Base-by-base conservation (phyloP, 2,113 vertebrate genomes). In the Petromus typicus region DNA sequence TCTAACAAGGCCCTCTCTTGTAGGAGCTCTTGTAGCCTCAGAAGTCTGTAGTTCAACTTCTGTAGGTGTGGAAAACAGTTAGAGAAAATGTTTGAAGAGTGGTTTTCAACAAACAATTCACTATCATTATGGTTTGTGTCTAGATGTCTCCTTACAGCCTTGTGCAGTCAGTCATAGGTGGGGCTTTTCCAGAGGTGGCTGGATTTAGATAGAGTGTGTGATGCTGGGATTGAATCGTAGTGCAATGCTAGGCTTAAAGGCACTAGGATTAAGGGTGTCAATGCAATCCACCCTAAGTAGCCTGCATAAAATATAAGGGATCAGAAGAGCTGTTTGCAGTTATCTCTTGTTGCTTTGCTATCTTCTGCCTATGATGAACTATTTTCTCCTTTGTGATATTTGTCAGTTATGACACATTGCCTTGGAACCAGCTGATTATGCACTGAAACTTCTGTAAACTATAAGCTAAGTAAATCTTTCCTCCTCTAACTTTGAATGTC, bases 81-180 rank as follows among this genome's bases (percentile, higher is more conserved):
- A 48, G 37, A 92, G 14, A 94, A 89, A 83, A 43, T 22, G 85
- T 56, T 51, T 87, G 23, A 91, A 89, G 94, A 61, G 13, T 67
- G 14, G 27, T 27, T 14, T 32, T 63, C 92, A 81, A 40, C 18
- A 83, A 82, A 7, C 83, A 91, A 64, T 13, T 16, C 22, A 79
- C 92, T 80, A 56, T 82, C 43, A 23, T 30, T 43, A 8, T 27
- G 71, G 40, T 12, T 75, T 27, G 25, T 27, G 69, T 73, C 11
- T 45, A 27, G 40, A 45, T 16, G 12, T 45, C 6, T 23, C 5
- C 3, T 25, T 4, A 43, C 25, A 40, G 37, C 37, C 37, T 43
- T 10, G n/a, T n/a, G n/a, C n/a, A 12, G 37, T 1, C 22, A 25
- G 69, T 25, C 37, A 71, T 43, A 11, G 37, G 67, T 71, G 61